These are phyloP conservation scores for Henricia sp. DNA, from an alignment of 53 echinoderm and acorn worm genomes.

Conservation along the genomic window DNA sequence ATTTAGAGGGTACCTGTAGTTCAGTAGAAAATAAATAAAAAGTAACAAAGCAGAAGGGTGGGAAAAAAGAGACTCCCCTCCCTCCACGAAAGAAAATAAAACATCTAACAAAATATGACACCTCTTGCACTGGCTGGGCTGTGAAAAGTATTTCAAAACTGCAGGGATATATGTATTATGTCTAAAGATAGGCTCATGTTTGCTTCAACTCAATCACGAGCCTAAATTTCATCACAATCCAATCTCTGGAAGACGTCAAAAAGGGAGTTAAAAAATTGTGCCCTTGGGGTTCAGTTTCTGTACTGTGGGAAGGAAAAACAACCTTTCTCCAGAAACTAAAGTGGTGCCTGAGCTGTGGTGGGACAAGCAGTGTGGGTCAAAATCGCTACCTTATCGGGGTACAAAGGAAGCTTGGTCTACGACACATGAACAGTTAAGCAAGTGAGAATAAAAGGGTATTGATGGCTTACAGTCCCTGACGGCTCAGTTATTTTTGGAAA, in stretches of 20 bases:
- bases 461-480: background rate
- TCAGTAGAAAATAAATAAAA: slow-evolving; percentile 5
- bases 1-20: background rate
- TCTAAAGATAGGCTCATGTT: slow-evolving; percentile 50
- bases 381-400: slow-evolving; percentile 2
- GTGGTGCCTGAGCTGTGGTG: slow-evolving; percentile 18
- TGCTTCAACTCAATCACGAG: slow-evolving; percentile 48
- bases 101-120: background rate
- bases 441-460: background rate
- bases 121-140: slow-evolving; percentile 19
- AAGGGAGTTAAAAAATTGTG: background rate
- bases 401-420: background rate
- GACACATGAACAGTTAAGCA: background rate
- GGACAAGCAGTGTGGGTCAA: slow-evolving; percentile 3
- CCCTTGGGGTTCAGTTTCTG: slow-evolving; percentile 30
- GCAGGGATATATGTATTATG: slow-evolving; percentile 49
- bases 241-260: background rate
- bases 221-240: slow-evolving; percentile 23
- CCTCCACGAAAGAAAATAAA: background rate
- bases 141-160: slow-evolving; percentile 6
- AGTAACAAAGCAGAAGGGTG: background rate
- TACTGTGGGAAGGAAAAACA: slow-evolving; percentile 50
- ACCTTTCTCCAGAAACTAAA: slow-evolving; percentile 20
- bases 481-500: background rate
- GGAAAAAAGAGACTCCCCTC: background rate